phyloP scores from a whole-genome alignment of 2,797 vertebrate genomes.

The Hyperoplus lanceolatus region DNA sequence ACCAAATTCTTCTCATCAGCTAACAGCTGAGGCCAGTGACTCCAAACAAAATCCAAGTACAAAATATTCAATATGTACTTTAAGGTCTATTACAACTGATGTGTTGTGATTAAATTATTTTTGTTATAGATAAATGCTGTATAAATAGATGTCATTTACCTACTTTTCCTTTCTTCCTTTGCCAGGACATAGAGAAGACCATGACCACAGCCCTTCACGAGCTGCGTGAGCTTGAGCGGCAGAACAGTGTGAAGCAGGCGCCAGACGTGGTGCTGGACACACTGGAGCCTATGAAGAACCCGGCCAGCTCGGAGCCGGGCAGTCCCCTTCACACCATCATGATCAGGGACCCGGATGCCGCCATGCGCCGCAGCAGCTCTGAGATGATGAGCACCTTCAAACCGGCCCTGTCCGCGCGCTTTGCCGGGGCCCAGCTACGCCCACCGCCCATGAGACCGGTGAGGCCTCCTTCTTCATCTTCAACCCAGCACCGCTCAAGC shows the following conservation, averaged over 20 bases:
- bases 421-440: conserved; percentile 92
- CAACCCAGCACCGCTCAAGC: conserved; percentile 95
- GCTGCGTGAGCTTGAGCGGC: conserved; percentile 94
- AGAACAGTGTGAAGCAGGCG: conserved; percentile 96
- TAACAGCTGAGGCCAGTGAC: background rate
- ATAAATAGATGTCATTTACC: too few relatives aligned
- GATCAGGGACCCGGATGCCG: conserved; percentile 96
- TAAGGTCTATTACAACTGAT: background rate
- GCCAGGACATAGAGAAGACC: conserved; percentile 98
- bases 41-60: background rate
- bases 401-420: conserved; percentile 91
- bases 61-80: background rate
- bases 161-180: background rate
- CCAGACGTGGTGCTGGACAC: conserved; percentile 98
- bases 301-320: conserved; percentile 90
- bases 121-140: too few relatives aligned
- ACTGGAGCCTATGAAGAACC: conserved; percentile 95
- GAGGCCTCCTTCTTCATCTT: conserved; percentile 80
- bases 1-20: conserved; percentile 14
- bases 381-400: conserved; percentile 99
- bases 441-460: conserved; percentile 90
- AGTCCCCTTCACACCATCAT: conserved; percentile 97
- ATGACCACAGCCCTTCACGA: conserved; percentile 97
- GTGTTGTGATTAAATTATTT: background rate
- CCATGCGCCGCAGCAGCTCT: conserved; percentile 94